Percentiles rank a stretch among this genome's conserved stretches.
Evolutionary conservation across 1,140 invertebrate species (phyloP).

Genomic region (Propsilocerus akamusi): DNA sequence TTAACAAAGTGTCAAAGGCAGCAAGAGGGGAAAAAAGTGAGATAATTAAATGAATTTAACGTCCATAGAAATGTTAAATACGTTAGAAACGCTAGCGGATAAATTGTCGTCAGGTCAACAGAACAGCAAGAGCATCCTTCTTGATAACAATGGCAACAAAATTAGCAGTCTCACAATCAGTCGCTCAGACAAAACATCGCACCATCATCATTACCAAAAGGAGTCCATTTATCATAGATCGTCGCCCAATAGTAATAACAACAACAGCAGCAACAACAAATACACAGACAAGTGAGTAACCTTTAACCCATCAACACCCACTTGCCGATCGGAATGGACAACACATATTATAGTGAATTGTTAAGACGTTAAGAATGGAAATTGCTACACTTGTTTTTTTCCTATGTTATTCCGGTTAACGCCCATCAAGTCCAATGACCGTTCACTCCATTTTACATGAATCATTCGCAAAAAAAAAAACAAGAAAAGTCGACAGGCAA

Average conservation of each 20-base stretch:
- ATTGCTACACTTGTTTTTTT: too few species aligned
- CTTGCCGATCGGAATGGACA: too few species aligned
- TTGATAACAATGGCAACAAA: background rate
- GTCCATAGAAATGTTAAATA: background rate
- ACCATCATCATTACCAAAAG: background rate
- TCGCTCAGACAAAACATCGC: background rate
- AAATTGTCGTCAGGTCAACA: background rate
- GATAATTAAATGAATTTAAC: conserved; percentile 1
- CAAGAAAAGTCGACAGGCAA: too few species aligned
- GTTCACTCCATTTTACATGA: too few species aligned
- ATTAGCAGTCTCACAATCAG: background rate
- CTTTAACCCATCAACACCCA: too few species aligned
- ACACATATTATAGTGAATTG: too few species aligned
- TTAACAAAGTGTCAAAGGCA: background rate
- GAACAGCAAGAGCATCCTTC: background rate
- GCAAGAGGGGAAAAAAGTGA: background rate
- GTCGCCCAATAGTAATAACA: background rate
- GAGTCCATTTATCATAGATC: background rate
- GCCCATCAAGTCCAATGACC: too few species aligned
- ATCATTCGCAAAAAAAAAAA: too few species aligned
- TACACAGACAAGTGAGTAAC: background rate
- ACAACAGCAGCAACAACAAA: background rate
- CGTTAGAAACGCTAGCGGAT: background rate
- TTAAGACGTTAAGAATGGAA: too few species aligned
- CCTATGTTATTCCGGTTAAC: too few species aligned